phyloP scores from a whole-genome alignment of 2,113 vertebrate genomes.

The Caracal caracal region DNA sequence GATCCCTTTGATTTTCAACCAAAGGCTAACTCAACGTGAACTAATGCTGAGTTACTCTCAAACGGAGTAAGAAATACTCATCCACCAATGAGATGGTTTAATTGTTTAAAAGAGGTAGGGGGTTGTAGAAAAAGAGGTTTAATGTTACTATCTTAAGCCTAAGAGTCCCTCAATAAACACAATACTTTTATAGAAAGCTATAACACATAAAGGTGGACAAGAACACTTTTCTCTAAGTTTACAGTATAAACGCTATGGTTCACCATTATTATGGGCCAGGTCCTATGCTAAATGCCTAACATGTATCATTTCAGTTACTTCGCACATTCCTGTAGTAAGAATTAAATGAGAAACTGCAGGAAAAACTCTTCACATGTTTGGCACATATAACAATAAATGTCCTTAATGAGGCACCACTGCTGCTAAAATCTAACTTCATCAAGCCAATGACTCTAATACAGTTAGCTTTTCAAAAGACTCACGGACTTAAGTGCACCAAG shows the following conservation, averaged over 20 bases:
- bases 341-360: slow-evolving; percentile 26
- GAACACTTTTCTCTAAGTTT: background rate
- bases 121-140: background rate
- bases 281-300: background rate
- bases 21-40: background rate
- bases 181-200: background rate
- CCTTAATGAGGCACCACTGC: background rate
- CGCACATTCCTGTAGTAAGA: background rate
- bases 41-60: background rate
- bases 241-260: background rate
- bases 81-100: background rate
- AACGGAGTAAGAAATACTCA: background rate
- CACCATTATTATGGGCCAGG: background rate
- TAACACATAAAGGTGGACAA: background rate
- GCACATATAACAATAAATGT: background rate
- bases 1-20: background rate
- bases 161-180: background rate
- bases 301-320: background rate
- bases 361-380: background rate
- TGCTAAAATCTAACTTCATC: background rate
- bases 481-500: background rate
- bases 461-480: slow-evolving; percentile 30
- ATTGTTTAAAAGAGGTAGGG: background rate
- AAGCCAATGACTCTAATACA: background rate
- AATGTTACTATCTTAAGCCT: background rate